These are phyloP conservation scores for Petrophora chlorosata DNA, from an alignment of 2,888 invertebrate species.

Conservation along the genomic window DNA sequence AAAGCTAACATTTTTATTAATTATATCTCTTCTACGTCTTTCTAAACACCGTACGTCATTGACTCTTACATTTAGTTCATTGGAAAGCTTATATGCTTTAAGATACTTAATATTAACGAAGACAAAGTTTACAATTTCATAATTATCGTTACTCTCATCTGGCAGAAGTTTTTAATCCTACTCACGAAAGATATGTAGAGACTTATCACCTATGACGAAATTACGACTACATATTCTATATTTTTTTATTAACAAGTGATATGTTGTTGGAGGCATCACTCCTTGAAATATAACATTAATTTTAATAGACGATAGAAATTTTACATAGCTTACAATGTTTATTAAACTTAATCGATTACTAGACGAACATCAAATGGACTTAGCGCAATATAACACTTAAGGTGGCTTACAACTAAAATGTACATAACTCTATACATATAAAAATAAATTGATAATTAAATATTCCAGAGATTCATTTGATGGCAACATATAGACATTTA, in stretches of 20 bases:
- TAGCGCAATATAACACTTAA: slow-evolving; percentile 77
- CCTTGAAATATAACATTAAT: slow-evolving; percentile 71
- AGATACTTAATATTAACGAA: slow-evolving; percentile 46
- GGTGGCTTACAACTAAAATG: slow-evolving; percentile 75
- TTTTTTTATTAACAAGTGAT: slow-evolving; percentile 83
- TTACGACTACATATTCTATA: slow-evolving; percentile 74
- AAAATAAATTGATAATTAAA: slow-evolving; percentile 44
- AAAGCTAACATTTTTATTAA: slow-evolving; percentile 60
- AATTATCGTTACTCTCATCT: slow-evolving; percentile 44
- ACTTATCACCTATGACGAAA: slow-evolving; percentile 72
- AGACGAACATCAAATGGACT: slow-evolving; percentile 62
- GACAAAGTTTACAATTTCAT: slow-evolving; percentile 48
- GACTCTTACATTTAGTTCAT: slow-evolving; percentile 39
- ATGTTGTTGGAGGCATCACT: slow-evolving; percentile 81
- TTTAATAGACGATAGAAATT: slow-evolving; percentile 62
- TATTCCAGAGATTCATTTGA: slow-evolving; percentile 56
- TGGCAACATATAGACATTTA: slow-evolving; percentile 54
- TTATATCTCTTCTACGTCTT: slow-evolving; percentile 49
- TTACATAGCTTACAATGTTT: slow-evolving; percentile 60
- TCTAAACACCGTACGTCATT: slow-evolving; percentile 44
- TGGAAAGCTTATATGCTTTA: slow-evolving; percentile 44
- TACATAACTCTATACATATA: slow-evolving; percentile 54
- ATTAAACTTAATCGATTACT: slow-evolving; percentile 63
- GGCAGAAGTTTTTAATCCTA: slow-evolving; percentile 55
- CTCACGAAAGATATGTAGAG: slow-evolving; percentile 70